Evolutionary conservation across 2,888 invertebrate species (phyloP).

Genomic region (Rotaria socialis): DNA sequence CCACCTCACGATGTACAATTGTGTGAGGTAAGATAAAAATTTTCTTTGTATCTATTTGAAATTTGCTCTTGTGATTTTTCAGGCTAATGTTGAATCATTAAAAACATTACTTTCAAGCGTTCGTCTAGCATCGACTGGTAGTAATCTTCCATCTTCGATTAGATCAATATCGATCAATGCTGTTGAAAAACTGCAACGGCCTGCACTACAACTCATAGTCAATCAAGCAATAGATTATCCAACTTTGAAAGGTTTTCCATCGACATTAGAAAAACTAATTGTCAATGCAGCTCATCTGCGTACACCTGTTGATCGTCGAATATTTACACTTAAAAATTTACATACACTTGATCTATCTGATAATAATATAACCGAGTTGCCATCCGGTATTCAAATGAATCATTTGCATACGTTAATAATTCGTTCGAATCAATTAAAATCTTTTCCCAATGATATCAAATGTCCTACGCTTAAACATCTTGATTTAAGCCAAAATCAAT

Average conservation of each 20-base stretch:
- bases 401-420: not conserved
- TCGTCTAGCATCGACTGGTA: not conserved
- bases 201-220: not conserved
- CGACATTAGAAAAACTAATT: not conserved
- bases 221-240: not conserved
- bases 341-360: conserved; percentile 7
- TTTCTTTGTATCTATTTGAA: too few species aligned
- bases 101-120: not conserved
- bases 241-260: not conserved
- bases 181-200: not conserved
- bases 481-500: conserved; percentile 14
- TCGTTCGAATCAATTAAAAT: not conserved
- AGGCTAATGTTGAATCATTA: not conserved
- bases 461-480: not conserved
- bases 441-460: not conserved
- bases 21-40: not conserved
- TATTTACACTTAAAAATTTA: not conserved
- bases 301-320: conserved; percentile 7
- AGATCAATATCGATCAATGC: not conserved
- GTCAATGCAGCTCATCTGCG: not conserved
- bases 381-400: not conserved
- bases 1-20: not conserved
- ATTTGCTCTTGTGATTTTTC: too few species aligned
- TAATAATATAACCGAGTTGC: not conserved
- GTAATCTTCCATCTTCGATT: not conserved